These are phyloP conservation scores for Taenaris catops DNA, from an alignment of 2,888 invertebrate genomes.

Conservation along the genomic window DNA sequence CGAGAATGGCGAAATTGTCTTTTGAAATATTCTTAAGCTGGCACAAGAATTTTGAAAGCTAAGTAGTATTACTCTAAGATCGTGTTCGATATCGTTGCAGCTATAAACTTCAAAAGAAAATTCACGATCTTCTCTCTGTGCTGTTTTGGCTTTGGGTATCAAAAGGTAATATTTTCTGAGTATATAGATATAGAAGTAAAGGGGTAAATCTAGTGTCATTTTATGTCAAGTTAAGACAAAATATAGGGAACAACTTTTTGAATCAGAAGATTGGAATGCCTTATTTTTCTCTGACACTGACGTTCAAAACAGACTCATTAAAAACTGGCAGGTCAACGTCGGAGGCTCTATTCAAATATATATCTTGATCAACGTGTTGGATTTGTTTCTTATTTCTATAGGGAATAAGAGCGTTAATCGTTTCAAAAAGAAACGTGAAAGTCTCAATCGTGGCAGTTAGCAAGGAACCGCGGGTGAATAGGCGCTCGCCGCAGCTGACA, in stretches of 20 bases:
- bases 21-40: too few species aligned
- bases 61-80: too few species aligned
- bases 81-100: too few species aligned
- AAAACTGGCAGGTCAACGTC: conserved; percentile 19
- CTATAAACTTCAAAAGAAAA: too few species aligned
- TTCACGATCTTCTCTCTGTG: too few species aligned
- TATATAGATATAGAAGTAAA: too few species aligned
- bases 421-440: conserved; percentile 11
- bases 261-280: conserved; percentile 4
- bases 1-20: too few species aligned
- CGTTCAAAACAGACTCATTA: conserved; percentile 21
- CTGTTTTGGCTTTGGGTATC: too few species aligned
- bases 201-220: too few species aligned
- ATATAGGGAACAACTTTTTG: background rate
- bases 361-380: conserved; percentile 10
- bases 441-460: conserved; percentile 26
- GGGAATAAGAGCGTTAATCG: conserved; percentile 12
- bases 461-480: conserved; percentile 22
- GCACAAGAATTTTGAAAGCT: too few species aligned
- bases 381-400: conserved; percentile 9
- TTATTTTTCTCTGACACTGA: conserved; percentile 17
- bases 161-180: too few species aligned
- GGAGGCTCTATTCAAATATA: conserved; percentile 10
- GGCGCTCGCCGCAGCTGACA: conserved; percentile 27
- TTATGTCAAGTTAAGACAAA: too few species aligned